phyloP scores from a whole-genome alignment of 2,797 vertebrate genomes.

The Acrossocheilus wenchowensis region DNA sequence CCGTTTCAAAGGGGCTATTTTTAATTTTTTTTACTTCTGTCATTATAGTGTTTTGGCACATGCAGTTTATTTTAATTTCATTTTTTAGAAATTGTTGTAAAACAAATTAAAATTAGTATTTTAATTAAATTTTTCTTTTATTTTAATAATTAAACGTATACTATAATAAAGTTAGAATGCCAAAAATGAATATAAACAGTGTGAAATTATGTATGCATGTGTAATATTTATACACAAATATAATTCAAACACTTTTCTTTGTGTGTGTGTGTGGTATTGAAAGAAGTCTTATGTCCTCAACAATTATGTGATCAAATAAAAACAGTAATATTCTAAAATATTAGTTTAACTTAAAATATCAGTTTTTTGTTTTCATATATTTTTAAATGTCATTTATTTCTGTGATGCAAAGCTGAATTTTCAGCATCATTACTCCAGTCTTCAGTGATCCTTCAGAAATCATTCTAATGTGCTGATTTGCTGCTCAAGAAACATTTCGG shows the following conservation, averaged over 20 bases:
- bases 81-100: background rate
- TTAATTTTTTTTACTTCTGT: conserved; percentile 3
- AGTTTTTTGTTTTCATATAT: background rate
- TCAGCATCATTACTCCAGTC: background rate
- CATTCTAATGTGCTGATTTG: background rate
- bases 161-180: background rate
- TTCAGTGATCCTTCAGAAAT: background rate
- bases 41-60: background rate
- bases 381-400: background rate
- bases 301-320: background rate
- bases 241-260: background rate
- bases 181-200: background rate
- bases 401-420: background rate
- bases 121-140: background rate
- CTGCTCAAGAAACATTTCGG: background rate
- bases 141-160: background rate
- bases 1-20: background rate
- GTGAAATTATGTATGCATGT: background rate
- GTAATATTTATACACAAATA: background rate
- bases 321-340: background rate
- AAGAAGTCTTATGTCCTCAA: background rate
- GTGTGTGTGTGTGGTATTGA: background rate
- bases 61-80: background rate
- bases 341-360: background rate
- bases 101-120: background rate